Percentiles rank a stretch among this genome's conserved stretches.
phyloP scores from a whole-genome alignment of 2,113 vertebrate genomes.

The Larimichthys crocea region DNA sequence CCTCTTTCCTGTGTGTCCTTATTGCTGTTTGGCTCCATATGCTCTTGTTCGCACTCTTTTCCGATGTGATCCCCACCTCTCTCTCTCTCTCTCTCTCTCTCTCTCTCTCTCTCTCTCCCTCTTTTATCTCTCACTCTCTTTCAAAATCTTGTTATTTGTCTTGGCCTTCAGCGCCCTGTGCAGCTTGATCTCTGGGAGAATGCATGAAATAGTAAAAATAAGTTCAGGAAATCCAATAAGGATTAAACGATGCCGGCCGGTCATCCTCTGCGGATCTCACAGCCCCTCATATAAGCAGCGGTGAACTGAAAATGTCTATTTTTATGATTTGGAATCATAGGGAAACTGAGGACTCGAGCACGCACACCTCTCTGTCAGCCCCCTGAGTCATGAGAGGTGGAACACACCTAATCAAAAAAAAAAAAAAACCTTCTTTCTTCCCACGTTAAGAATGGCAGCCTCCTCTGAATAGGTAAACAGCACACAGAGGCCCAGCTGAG shows the following conservation, averaged over 20 bases:
- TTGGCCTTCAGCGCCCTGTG: background rate
- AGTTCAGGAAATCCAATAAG: slow-evolving; percentile 43
- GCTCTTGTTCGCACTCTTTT: slow-evolving; percentile 28
- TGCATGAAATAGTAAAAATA: slow-evolving; percentile 2
- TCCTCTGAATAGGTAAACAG: slow-evolving; percentile 44
- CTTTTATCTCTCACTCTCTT: slow-evolving; percentile 18
- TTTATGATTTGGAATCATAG: slow-evolving; percentile 29
- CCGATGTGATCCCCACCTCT: slow-evolving; percentile 8
- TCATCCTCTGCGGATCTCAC: slow-evolving; percentile 14
- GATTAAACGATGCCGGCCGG: slow-evolving; percentile 32
- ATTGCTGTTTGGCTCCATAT: background rate
- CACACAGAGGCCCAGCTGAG: slow-evolving; percentile 30
- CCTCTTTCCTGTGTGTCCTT: background rate
- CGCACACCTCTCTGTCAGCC: background rate
- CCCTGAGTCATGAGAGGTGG: slow-evolving; percentile 11
- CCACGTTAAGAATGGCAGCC: slow-evolving; percentile 13
- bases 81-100: too few species aligned
- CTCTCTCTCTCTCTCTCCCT: slow-evolving; percentile 4
- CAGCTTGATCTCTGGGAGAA: slow-evolving; percentile 20
- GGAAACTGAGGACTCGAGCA: slow-evolving; percentile 8
- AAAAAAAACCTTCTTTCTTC: background rate
- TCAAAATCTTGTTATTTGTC: slow-evolving; percentile 28
- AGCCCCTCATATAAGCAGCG: slow-evolving; percentile 24
- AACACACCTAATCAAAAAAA: slow-evolving; percentile 37
- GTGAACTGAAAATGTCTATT: slow-evolving; percentile 21